Percentiles rank a stretch among this genome's conserved stretches.
Conservation (phyloP, 2,888 invertebrate species). For the Chymomyza amoena region DNA sequence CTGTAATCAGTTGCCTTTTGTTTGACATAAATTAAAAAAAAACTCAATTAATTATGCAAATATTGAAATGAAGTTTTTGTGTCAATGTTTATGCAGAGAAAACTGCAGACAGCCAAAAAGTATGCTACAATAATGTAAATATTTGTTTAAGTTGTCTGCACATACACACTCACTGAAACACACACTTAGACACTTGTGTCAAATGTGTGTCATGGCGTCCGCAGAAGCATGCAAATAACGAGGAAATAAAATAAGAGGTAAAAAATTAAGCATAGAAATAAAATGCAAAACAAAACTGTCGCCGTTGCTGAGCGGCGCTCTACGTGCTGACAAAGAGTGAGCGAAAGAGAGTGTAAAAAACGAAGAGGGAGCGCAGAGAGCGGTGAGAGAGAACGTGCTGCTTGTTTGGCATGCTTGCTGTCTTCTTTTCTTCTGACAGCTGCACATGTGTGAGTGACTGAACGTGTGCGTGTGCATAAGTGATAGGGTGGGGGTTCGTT, state of each 20-base stretch:
- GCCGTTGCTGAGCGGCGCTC: not conserved
- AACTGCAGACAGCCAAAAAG: slow-evolving; percentile 15
- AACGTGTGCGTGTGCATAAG: not conserved
- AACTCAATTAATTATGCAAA: slow-evolving; percentile 71
- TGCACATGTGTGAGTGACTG: slow-evolving; percentile 7
- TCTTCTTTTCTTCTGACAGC: not conserved
- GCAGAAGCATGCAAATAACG: not conserved
- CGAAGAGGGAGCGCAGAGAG: too few species aligned
- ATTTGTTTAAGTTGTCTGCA: not conserved
- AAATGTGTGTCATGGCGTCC: slow-evolving; percentile 1
- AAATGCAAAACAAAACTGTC: not conserved
- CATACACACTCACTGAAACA: not conserved
- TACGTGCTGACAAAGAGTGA: not conserved
- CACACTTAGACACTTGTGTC: not conserved
- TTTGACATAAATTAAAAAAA: slow-evolving; percentile 63
- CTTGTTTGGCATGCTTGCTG: not conserved
- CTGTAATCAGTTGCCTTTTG: slow-evolving; percentile 63
- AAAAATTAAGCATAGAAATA: not conserved
- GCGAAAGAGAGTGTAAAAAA: not conserved
- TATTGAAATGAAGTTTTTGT: slow-evolving; percentile 41
- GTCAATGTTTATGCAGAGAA: slow-evolving; percentile 26
- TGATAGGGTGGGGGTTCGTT: not conserved
- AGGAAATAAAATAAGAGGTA: not conserved
- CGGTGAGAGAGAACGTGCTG: not conserved
- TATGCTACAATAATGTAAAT: slow-evolving; percentile 8